phyloP scores from a whole-genome alignment of 2,888 invertebrate genomes.

The Globia sparganii region DNA sequence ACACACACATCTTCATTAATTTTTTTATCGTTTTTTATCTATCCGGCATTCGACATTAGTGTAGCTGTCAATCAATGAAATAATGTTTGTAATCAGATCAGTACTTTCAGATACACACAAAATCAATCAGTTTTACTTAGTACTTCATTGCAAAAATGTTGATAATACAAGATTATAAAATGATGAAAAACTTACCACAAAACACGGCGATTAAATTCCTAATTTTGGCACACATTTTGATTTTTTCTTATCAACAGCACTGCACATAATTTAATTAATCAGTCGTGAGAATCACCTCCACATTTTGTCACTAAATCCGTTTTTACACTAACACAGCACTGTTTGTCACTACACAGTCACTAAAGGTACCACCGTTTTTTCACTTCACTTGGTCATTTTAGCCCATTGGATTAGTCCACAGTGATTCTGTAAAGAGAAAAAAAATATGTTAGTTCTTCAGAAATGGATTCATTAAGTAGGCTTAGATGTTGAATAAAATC shows the following conservation, averaged over 20 bases:
- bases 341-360: slow-evolving; percentile 66
- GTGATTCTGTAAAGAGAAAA: slow-evolving; percentile 51
- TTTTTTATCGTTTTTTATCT: too few relatives aligned
- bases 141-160: not conserved
- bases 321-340: slow-evolving; percentile 68
- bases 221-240: slow-evolving; percentile 84
- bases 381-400: slow-evolving; percentile 56
- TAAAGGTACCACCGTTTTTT: slow-evolving; percentile 43
- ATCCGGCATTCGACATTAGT: not conserved
- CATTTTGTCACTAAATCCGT: slow-evolving; percentile 73
- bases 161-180: not conserved
- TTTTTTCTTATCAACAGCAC: slow-evolving; percentile 70
- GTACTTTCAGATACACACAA: not conserved
- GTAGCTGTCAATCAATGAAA: not conserved
- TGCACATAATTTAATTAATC: slow-evolving; percentile 78
- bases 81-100: not conserved
- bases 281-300: slow-evolving; percentile 77
- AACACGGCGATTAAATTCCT: slow-evolving; percentile 75
- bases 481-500: not conserved
- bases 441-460: slow-evolving; percentile 41
- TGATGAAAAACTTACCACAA: slow-evolving; percentile 79
- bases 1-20: not conserved
- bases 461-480: not conserved
- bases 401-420: slow-evolving; percentile 29
- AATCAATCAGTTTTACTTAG: not conserved